Conservation (phyloP, 1,140 invertebrate species). For the Microplitis demolitor region DNA sequence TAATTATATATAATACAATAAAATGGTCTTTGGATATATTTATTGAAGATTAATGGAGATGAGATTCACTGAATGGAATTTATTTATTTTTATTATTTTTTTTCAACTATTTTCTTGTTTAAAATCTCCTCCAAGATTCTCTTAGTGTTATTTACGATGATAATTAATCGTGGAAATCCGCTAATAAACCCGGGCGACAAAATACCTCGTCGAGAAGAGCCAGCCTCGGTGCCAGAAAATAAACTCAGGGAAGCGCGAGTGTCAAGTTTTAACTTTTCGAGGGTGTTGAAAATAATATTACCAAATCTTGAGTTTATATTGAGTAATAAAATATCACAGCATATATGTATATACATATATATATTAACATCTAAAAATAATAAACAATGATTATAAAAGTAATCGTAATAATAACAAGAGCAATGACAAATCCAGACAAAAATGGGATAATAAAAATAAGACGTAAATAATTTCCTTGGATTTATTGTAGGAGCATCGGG, state of each 20-base stretch:
- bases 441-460: background rate
- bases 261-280: constrained; percentile 16
- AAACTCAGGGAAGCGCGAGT: background rate
- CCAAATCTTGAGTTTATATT: background rate
- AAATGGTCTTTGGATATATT: no score
- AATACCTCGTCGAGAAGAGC: background rate
- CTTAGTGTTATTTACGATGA: constrained; percentile 17
- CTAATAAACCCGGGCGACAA: constrained; percentile 6
- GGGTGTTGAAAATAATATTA: background rate
- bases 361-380: background rate
- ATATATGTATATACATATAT: background rate
- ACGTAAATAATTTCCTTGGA: background rate
- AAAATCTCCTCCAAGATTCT: background rate
- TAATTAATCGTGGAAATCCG: constrained; percentile 20
- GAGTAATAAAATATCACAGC: background rate
- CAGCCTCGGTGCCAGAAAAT: background rate
- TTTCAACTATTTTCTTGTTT: background rate
- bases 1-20: no score
- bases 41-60: no score
- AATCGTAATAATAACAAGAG: background rate
- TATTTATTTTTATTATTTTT: no score
- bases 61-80: no score
- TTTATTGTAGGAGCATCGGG: no score
- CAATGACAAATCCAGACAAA: background rate
- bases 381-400: background rate